phyloP scores from a whole-genome alignment of 2,113 vertebrate species.

The Burhinus oedicnemus region DNA sequence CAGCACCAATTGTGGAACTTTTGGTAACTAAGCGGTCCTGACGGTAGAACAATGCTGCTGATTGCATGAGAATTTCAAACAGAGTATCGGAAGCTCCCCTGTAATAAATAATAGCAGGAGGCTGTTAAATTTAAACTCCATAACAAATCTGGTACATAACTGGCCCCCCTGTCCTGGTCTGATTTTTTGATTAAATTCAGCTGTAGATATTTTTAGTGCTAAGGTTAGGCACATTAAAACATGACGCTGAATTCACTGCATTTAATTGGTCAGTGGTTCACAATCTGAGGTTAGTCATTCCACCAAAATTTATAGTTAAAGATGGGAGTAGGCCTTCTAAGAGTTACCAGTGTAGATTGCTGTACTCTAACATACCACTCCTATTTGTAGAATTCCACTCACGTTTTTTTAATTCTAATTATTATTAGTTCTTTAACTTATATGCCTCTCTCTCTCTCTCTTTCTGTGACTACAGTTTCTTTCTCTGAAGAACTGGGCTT shows the following conservation, averaged over 20 bases:
- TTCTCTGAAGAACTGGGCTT: slow-evolving; percentile 93
- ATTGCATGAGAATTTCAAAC: background rate
- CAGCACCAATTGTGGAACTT: background rate
- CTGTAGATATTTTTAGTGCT: background rate
- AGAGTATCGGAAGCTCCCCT: background rate
- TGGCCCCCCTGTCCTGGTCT: background rate
- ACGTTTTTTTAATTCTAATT: background rate
- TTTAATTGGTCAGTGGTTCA: background rate
- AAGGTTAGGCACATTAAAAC: background rate
- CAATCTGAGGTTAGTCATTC: background rate
- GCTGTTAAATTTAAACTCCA: background rate
- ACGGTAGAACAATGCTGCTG: background rate
- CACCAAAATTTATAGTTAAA: background rate
- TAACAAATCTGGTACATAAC: background rate
- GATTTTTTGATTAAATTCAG: background rate
- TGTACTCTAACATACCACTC: background rate
- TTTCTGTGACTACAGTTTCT: slow-evolving; percentile 84
- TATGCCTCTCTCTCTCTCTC: background rate
- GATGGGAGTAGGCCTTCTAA: background rate
- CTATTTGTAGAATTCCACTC: background rate
- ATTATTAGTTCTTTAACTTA: background rate
- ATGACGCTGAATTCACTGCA: background rate
- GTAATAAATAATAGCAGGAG: background rate
- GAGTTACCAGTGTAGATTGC: background rate
- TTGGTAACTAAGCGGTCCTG: background rate